A percentile compares a stretch with the other conserved stretches of the same genome.
Conservation (phyloP, 2,113 vertebrate species). For the Himantopus leucocephalus region DNA sequence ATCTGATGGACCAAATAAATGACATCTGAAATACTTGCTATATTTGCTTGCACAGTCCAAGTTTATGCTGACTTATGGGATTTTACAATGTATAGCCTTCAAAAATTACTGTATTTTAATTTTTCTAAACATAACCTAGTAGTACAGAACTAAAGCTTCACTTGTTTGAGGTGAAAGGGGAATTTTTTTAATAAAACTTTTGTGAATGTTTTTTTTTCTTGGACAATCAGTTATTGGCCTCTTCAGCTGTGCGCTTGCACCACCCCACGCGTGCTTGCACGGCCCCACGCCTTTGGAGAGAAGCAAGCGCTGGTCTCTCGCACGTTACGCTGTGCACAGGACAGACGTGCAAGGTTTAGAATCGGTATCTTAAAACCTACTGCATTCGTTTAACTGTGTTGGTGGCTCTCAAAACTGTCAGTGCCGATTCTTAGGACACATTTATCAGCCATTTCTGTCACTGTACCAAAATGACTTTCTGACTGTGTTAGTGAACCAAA, state of each 20-base stretch:
- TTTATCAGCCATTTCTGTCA: background rate
- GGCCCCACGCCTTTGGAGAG: background rate
- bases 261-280: background rate
- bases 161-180: conserved; percentile 65
- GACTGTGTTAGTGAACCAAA: background rate
- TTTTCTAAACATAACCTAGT: conserved; percentile 56
- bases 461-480: background rate
- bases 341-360: too few relatives aligned
- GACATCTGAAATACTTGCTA: conserved; percentile 75
- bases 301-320: background rate
- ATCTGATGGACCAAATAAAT: conserved; percentile 85
- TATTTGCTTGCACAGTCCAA: conserved; percentile 56
- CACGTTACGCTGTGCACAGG: too few relatives aligned
- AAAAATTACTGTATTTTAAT: conserved; percentile 44
- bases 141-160: conserved; percentile 48
- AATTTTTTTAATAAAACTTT: conserved; percentile 71
- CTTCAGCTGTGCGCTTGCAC: background rate
- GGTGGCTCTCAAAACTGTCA: background rate
- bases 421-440: background rate
- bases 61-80: conserved; percentile 43
- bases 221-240: conserved; percentile 44
- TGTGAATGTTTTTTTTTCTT: conserved; percentile 57
- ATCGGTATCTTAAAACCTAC: too few relatives aligned
- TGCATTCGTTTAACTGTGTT: too few relatives aligned
- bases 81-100: conserved; percentile 51